These are phyloP conservation scores for Trissoscelio sp. DNA, from an alignment of 2,888 invertebrate genomes.

Conservation along the genomic window DNA sequence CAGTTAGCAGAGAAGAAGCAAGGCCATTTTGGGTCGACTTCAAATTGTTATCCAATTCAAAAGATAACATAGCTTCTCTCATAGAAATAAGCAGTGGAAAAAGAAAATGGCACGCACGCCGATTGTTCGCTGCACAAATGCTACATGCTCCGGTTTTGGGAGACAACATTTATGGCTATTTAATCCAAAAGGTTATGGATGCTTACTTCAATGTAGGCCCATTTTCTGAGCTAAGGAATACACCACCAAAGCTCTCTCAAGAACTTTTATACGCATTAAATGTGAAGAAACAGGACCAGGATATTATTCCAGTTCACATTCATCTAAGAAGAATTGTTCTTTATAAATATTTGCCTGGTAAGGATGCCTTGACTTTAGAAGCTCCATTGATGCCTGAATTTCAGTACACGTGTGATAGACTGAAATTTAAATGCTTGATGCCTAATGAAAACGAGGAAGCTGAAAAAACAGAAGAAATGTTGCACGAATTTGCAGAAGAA, in stretches of 20 bases:
- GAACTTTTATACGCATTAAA: constrained; percentile 73
- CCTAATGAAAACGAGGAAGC: not conserved
- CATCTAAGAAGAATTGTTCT: constrained; percentile 77
- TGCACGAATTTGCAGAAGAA: constrained; percentile 15
- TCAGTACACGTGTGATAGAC: constrained; percentile 79
- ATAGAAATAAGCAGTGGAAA: constrained; percentile 78
- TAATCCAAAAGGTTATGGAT: constrained; percentile 78
- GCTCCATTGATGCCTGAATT: constrained; percentile 79
- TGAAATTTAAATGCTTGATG: constrained; percentile 73
- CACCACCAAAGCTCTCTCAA: constrained; percentile 49
- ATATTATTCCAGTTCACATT: constrained; percentile 79
- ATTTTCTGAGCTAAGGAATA: constrained; percentile 72
- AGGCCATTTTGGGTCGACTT: constrained; percentile 74
- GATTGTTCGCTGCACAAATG: constrained; percentile 80
- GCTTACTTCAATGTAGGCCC: constrained; percentile 78
- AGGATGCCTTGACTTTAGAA: constrained; percentile 74
- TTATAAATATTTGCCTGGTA: constrained; percentile 64
- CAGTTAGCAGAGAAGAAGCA: constrained; percentile 66
- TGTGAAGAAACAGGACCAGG: constrained; percentile 69
- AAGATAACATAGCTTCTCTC: constrained; percentile 75
- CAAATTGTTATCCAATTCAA: constrained; percentile 74
- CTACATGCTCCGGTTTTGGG: constrained; percentile 82
- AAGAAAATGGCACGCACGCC: constrained; percentile 78
- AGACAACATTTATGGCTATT: constrained; percentile 80
- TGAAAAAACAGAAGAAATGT: not conserved